Base-by-base conservation (phyloP, 1,140 invertebrate genomes). In the Macrocentrus cingulum region DNA sequence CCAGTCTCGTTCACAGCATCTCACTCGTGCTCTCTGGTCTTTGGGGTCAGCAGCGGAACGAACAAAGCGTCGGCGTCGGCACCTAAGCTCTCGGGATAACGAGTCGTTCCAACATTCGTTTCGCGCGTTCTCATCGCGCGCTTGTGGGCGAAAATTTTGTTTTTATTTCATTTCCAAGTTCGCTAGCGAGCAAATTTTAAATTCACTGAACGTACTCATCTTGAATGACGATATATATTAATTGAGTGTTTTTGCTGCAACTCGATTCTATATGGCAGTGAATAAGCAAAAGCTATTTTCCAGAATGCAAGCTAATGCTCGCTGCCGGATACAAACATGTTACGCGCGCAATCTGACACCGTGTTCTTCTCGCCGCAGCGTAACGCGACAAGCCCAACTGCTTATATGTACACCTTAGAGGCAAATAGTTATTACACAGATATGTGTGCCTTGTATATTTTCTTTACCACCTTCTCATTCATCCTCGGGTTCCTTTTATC, bases 271-370 rank as follows among this genome's bases (percentile, higher is more conserved):
- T 15, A 34, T 32, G 32, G 18, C 44, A 18, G 22, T 23, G 32
- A 50, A 48, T 51, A 59, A 60, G 56, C 45, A 55, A n/a, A n/a
- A 46, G 19, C 29, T 42, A 60, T 62, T 70, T 70, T 65, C 45
- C 62, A 62, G 65, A 70, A 71, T 63, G 56, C 58, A 56, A 57
- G 42, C 41, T 32, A 34, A 54, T 22, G 37, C 44, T 22, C 16
- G 32, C 41, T 34, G 39, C 50, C 34, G 50, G 37, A 16, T 19
- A 51, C 49, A 45, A 20, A 25, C 23, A 25, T 25, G 23, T 22
- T 52, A 22, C 36, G 19, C 32, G 20, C 8, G 41, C 41, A 44
- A 44, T 15, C 5, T 18, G 41, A 44, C 41, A 44, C 41, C 41
- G 6, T 44, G 15, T 18, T 44, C 15, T 44, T 18, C 16, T 39